These are phyloP conservation scores for Nicator chloris DNA, from an alignment of 2,113 vertebrate genomes.

Conservation along the genomic window DNA sequence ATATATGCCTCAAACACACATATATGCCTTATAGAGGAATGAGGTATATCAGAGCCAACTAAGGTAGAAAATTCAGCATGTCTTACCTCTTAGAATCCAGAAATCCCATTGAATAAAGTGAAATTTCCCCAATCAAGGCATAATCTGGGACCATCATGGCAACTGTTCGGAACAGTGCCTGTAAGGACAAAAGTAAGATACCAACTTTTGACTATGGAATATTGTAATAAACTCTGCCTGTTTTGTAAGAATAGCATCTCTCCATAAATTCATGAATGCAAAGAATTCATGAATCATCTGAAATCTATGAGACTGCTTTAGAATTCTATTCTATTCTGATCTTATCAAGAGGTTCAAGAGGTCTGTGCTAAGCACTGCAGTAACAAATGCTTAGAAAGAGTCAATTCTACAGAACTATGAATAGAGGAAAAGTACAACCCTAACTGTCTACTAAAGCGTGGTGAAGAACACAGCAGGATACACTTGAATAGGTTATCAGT, in stretches of 20 bases:
- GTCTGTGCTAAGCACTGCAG: not conserved
- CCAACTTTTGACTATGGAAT: not conserved
- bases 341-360: not conserved
- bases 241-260: not conserved
- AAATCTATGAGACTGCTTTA: not conserved
- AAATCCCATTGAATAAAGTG: constrained; percentile 95
- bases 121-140: constrained; percentile 91
- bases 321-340: not conserved
- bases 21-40: not conserved
- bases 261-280: not conserved
- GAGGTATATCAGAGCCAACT: not conserved
- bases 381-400: not conserved
- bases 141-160: constrained; percentile 98
- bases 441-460: not conserved
- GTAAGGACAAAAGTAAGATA: not conserved
- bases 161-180: constrained; percentile 91
- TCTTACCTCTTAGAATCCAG: constrained; percentile 88
- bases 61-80: not conserved
- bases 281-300: not conserved
- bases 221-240: not conserved
- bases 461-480: not conserved
- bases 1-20: not conserved
- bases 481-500: not conserved
- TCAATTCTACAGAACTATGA: not conserved
- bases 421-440: not conserved